These are phyloP conservation scores for Mechanitis mazaeus DNA, from an alignment of 2,888 invertebrate genomes.

Conservation along the genomic window DNA sequence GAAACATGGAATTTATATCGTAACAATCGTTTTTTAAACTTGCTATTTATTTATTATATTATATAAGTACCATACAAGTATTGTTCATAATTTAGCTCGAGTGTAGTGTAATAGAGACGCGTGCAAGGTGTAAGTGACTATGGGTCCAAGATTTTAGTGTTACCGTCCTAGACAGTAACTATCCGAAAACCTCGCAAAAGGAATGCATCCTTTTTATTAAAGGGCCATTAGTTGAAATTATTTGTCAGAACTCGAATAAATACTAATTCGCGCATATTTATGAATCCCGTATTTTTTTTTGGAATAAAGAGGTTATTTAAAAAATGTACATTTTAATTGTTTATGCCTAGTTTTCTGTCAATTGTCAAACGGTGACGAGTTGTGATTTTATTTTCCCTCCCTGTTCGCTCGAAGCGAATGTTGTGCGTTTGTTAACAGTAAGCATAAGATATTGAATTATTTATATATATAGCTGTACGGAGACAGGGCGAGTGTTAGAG, in stretches of 20 bases:
- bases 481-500: slow-evolving; percentile 52
- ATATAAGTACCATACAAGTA: slow-evolving; percentile 66
- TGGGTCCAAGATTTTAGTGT: slow-evolving; percentile 46
- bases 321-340: slow-evolving; percentile 19
- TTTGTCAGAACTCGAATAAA: slow-evolving; percentile 27
- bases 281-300: too few relatives aligned
- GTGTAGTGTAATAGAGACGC: slow-evolving; percentile 45
- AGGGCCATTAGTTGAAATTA: too few relatives aligned
- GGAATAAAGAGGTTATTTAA: too few relatives aligned
- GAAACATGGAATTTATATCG: slow-evolving; percentile 49
- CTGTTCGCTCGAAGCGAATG: slow-evolving; percentile 57
- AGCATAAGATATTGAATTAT: slow-evolving; percentile 47
- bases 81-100: slow-evolving; percentile 59
- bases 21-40: slow-evolving; percentile 48
- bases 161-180: slow-evolving; percentile 67
- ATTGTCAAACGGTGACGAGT: slow-evolving; percentile 55
- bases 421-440: slow-evolving; percentile 49
- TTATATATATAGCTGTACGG: slow-evolving; percentile 44
- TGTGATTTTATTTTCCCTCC: slow-evolving; percentile 46
- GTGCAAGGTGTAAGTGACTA: slow-evolving; percentile 43
- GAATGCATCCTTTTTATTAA: background rate
- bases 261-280: background rate
- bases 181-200: slow-evolving; percentile 23
- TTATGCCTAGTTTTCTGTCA: slow-evolving; percentile 39
- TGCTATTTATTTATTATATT: slow-evolving; percentile 33